Conservation (phyloP, 1,140 invertebrate species). For the Phymorhynchus buccinoides region DNA sequence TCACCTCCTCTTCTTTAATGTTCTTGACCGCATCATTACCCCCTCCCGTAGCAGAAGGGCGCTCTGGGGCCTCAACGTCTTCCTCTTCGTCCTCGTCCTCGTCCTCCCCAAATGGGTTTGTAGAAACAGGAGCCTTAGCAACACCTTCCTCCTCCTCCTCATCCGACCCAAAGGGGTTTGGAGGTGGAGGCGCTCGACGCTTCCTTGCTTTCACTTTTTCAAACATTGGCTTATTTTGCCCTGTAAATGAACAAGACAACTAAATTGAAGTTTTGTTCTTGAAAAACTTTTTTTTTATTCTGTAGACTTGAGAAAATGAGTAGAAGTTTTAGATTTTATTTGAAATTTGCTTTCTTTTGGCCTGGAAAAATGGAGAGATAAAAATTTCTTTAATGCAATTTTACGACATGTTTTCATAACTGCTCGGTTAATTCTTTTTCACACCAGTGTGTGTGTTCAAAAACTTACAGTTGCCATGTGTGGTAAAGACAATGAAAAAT, state of each 20-base stretch:
- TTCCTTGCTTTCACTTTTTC: constrained; percentile 50
- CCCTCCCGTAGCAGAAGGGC: background rate
- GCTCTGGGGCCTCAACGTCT: background rate
- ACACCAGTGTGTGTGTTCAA: too few relatives aligned
- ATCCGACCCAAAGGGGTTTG: constrained; percentile 56
- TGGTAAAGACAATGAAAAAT: too few relatives aligned
- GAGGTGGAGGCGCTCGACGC: constrained; percentile 33
- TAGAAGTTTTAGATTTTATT: too few relatives aligned
- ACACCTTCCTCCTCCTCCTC: constrained; percentile 47
- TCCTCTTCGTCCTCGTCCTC: constrained; percentile 56
- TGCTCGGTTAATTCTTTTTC: too few relatives aligned
- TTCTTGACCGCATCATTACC: background rate
- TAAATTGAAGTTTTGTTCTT: too few relatives aligned
- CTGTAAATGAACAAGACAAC: constrained; percentile 32
- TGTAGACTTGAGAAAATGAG: too few relatives aligned
- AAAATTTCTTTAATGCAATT: too few relatives aligned
- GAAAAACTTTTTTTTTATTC: too few relatives aligned
- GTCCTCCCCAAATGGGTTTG: constrained; percentile 59
- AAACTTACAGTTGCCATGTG: too few relatives aligned
- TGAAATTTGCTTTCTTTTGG: too few relatives aligned
- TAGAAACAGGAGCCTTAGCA: background rate
- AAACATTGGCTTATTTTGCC: constrained; percentile 45
- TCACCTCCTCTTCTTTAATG: background rate
- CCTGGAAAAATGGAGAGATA: too few relatives aligned
- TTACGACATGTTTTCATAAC: too few relatives aligned